A percentile compares a stretch with the other conserved stretches of the same genome.
phyloP scores from a whole-genome alignment of 1,140 invertebrate genomes.

The Proales similis region DNA sequence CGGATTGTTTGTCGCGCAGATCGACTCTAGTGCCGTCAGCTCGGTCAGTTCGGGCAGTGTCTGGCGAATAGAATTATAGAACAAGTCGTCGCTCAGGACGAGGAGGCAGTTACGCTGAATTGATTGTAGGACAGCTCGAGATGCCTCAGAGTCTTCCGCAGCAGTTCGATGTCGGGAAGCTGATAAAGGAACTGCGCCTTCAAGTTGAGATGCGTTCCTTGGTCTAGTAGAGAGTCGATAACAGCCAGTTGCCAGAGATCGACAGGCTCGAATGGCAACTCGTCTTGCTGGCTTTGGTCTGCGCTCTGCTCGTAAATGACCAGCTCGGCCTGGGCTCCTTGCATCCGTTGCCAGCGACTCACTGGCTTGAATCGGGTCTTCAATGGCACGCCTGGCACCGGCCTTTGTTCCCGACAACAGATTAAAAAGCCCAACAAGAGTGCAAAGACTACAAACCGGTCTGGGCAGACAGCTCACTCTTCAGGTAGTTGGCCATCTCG shows the following conservation, averaged over 20 bases:
- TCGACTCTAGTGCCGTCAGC: constrained; percentile 44
- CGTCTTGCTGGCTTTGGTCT: background rate
- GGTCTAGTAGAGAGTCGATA: constrained; percentile 22
- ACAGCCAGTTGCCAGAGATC: background rate
- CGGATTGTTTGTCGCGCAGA: constrained; percentile 50
- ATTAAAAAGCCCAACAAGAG: no score
- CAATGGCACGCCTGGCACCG: background rate
- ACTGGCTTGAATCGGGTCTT: constrained; percentile 16
- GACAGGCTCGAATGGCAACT: background rate
- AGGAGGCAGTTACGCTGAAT: constrained; percentile 44
- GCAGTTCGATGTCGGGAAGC: constrained; percentile 47
- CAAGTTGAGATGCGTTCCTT: constrained; percentile 34
- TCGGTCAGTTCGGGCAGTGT: constrained; percentile 47
- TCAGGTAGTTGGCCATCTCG: constrained; percentile 36
- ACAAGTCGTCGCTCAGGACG: background rate
- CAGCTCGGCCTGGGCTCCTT: constrained; percentile 32
- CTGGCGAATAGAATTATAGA: constrained; percentile 39
- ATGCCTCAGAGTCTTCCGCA: constrained; percentile 46
- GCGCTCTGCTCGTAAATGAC: constrained; percentile 12
- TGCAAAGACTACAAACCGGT: no score
- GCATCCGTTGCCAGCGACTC: constrained; percentile 12
- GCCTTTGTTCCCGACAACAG: no score
- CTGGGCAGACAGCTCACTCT: constrained; percentile 6
- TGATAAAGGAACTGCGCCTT: constrained; percentile 49
- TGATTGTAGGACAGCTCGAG: constrained; percentile 51